Base-by-base conservation (phyloP, 2,888 invertebrate genomes). In the Tineola bisselliella region DNA sequence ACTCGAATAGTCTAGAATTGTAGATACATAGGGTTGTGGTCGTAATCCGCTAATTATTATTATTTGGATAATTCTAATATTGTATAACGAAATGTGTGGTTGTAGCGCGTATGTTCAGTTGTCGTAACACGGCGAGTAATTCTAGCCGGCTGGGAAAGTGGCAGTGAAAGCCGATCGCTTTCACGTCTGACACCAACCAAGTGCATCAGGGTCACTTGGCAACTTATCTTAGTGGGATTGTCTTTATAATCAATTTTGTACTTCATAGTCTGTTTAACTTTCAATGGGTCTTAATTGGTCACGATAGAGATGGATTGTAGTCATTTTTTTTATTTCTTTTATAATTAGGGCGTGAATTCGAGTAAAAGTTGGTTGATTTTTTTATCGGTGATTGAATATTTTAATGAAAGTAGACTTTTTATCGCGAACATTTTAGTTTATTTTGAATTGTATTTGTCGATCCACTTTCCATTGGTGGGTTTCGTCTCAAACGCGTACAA, bases 121-220 rank as follows among this genome's bases (percentile, higher is more conserved):
- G 38, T 38, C 38, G 38, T n/a, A 6, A 38, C 10, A 38, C 38
- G 38, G 18, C 38, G 52, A 25, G 54, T 54, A 54, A 54, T 3
- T n/a, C 61, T 44, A 44, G 15, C 57, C 65, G 66, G 65, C 65
- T 63, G 65, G 64, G 78, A 79, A 79, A 80, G 78, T 75, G 68
- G 52, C 17, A 75, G 77, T 70, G 79, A 79, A 79, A 81, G 79
- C 76, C 74, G 76, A 73, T 75, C 74, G 76, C 75, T 80, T 77
- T 79, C 77, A 70, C 74, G 69, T 65, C 66, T 64, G 64, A 33
- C 58, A 25, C 33, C 58, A n/a, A 25, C 56, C 13, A 25, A 18
- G 54, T 54, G 54, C 54, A 54, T 54, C 54, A 54, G 54, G 54
- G 54, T 54, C 54, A 54, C 54, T 54, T n/a, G 11, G 48, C 48